Evolutionary conservation across 2,797 vertebrate species (phyloP), one percentile per base, ranked within the genome.

Genomic region (Agapornis canus): DNA sequence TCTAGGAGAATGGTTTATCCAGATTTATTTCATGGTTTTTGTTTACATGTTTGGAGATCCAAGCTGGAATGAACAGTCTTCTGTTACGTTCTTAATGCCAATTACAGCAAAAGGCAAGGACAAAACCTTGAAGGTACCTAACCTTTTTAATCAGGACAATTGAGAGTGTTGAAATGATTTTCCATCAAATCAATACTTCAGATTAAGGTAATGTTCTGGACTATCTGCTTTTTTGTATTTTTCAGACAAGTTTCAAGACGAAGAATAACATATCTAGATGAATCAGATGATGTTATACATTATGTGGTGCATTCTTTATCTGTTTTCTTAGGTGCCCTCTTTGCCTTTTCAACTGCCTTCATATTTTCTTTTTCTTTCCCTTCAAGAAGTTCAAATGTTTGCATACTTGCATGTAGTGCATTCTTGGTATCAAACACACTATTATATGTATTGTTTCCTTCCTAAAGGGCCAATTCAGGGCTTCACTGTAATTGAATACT

Each of bases 401-500:
- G 32, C 73, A 57, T 79, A 63, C 52, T 88, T 95, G 91, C 54
- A 96, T 78, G 82, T 94, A 96, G 82, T 60, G 72, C 88, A 87
- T 92, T 96, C 45, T 63, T 96, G 60, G 69, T 90, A 92, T 95
- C 96, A 98, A 97, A 95, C 90, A 86, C 90, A 86, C 90, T 88
- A 94, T 97, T 97, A 96, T 95, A 94, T 81, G 82, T 82, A 96
- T 86, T 97, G 95, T 97, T 95, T 94, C 90, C 84, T 96, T 73
- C 82, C 81, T 91, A 84, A 97, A 95, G 95, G 97, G 96, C 97
- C 96, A 98, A 8, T 39, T 79, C 95, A 86, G 89, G 97, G 97
- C 96, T 98, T 96, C 83, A 63, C 77, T 39, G 98, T 92, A 97
- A 98, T 94, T 69, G 76, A 95, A 97, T 97, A 97, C 66, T 94